Base-by-base conservation (phyloP, 1,140 invertebrate genomes). In the Orius laevigatus region DNA sequence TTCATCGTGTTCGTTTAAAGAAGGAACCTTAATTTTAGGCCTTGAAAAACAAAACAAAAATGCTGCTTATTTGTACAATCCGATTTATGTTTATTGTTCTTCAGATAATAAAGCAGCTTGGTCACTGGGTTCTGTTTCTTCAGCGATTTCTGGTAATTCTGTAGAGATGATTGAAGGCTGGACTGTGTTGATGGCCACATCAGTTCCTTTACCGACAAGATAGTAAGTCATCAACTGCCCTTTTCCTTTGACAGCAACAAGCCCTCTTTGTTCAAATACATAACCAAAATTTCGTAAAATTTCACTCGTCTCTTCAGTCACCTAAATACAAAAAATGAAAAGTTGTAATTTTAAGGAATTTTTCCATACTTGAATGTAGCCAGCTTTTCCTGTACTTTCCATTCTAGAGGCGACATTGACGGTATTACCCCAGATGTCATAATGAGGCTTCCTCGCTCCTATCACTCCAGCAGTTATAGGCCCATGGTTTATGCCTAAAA, bases 391-490 rank as follows among this genome's bases (percentile, higher is more conserved):
- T 1, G 91, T 95, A 60, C 86, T 92, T 62, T 96, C 92, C 90
- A 97, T 95, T 47, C 91, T 70, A 0, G 86, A 92, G 3, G 91
- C 90, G 1, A 95, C 89, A 62, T 96, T 96, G 1, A 95, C 91
- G 1, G 90, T 90, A 60, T 95, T 94, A 0, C 90, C 87, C 85
- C 89, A 93, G 60, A 95, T 94, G 59, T 94, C 91, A 62, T 94
- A 95, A 62, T 94, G 90, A 2, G 91, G 91, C 62, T 95, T 95
- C 16, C 85, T 70, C 0, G 88, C 89, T 10, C 90, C 90, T 57
- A 95, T 95, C 1, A 94, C 90, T 2, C 91, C 90, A 1, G 89
- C 90, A 0, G 87, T 94, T 9, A 93, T 90, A 9, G 90, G 89
- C 0, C 91, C 89, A 62, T 95, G 85, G 69, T 94, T 96, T 49